Conservation (phyloP, 2,888 invertebrate genomes). For the Harpagoxenus sublaevis region DNA sequence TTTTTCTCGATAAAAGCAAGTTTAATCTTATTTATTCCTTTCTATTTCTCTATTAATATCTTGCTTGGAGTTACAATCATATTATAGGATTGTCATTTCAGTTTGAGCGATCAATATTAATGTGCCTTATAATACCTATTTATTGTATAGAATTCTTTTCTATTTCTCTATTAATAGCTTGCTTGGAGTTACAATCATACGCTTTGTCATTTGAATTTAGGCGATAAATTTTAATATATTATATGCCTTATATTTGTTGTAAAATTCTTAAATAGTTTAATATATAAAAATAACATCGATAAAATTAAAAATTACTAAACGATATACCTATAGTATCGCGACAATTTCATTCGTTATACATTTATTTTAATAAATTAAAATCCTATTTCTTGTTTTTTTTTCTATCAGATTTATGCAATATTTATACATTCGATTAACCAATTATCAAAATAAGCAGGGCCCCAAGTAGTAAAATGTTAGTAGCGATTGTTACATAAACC, state of each 20-base stretch:
- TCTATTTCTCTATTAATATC: background rate
- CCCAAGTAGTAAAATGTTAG: background rate
- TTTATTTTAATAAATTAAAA: background rate
- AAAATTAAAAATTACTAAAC: background rate
- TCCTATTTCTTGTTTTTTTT: background rate
- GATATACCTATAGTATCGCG: background rate
- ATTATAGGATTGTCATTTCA: background rate
- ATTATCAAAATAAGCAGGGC: background rate
- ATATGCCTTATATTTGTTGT: background rate
- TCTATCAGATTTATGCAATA: background rate
- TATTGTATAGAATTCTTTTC: background rate
- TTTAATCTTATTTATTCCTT: background rate
- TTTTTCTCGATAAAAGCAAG: background rate
- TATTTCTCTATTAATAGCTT: constrained; percentile 1
- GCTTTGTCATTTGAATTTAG: background rate
- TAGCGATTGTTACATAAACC: constrained; percentile 46
- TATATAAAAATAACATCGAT: background rate
- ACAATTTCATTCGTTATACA: background rate
- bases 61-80: background rate
- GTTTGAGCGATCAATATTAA: background rate
- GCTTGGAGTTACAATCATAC: background rate
- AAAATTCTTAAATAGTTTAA: background rate
- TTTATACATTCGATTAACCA: constrained; percentile 3
- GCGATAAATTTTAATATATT: background rate
- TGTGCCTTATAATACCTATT: background rate